Evolutionary conservation across 2,888 invertebrate species (phyloP).

Genomic region (Plemyria rubiginata): DNA sequence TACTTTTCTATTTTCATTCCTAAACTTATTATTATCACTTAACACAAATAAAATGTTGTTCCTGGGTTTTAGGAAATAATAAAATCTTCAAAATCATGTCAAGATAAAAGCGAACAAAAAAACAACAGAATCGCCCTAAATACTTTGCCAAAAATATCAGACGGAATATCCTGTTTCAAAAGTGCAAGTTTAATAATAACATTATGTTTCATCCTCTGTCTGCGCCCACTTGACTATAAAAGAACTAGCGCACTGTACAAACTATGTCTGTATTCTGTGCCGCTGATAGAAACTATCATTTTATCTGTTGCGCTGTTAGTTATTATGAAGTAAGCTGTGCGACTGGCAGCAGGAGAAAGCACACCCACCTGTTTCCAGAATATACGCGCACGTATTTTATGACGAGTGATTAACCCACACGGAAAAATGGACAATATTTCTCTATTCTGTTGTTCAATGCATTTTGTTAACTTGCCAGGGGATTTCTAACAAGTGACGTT

Average conservation of each 20-base stretch:
- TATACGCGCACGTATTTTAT: conserved; percentile 8
- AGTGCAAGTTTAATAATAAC: conserved; percentile 36
- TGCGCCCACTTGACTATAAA: conserved; percentile 25
- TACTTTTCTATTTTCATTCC: no score
- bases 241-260: conserved; percentile 5
- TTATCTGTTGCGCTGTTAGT: neutral
- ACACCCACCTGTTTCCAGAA: conserved; percentile 25
- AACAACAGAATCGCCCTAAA: conserved; percentile 6
- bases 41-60: no score
- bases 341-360: neutral
- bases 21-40: no score
- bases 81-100: no score
- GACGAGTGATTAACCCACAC: neutral
- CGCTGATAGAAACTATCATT: neutral
- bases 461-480: no score
- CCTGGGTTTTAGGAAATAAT: no score
- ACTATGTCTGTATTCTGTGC: conserved; percentile 8
- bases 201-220: conserved; percentile 26
- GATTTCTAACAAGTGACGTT: no score
- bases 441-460: no score
- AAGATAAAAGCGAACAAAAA: no score
- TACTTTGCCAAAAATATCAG: conserved; percentile 27
- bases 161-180: conserved; percentile 32
- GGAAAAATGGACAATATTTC: no score
- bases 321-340: neutral